A percentile compares a stretch with the other conserved stretches of the same genome.
These are phyloP conservation scores for Crenuchus spilurus DNA, from an alignment of 2,797 vertebrate species.

Conservation along the genomic window DNA sequence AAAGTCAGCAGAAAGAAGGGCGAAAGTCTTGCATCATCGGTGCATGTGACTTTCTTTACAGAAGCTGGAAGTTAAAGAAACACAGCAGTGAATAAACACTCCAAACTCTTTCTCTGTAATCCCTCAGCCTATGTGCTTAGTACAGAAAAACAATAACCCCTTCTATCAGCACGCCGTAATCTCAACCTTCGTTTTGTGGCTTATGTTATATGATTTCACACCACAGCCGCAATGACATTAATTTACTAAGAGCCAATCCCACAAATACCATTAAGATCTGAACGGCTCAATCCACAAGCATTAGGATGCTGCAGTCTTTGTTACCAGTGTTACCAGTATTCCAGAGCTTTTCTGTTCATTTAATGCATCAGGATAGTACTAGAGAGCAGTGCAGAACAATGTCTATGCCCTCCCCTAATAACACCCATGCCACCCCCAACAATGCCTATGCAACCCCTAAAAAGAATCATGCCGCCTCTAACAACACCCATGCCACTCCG, in stretches of 20 bases:
- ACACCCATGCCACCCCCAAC: too few species aligned
- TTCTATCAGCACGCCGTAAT: background rate
- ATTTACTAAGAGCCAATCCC: background rate
- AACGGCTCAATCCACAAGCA: background rate
- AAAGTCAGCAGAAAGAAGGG: background rate
- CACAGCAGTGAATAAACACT: too few species aligned
- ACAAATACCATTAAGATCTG: background rate
- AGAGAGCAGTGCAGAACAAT: too few species aligned
- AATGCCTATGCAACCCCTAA: too few species aligned
- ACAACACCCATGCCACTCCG: too few species aligned
- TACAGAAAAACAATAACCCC: constrained; percentile 1
- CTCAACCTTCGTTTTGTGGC: background rate
- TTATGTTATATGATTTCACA: background rate
- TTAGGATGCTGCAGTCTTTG: background rate
- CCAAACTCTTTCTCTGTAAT: background rate
- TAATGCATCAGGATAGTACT: too few species aligned
- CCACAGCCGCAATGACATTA: background rate
- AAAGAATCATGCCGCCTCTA: too few species aligned
- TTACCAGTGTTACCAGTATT: too few species aligned
- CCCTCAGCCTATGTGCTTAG: background rate
- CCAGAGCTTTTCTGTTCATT: too few species aligned
- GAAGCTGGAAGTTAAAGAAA: background rate
- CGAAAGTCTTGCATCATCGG: background rate
- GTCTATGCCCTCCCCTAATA: too few species aligned
- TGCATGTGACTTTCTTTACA: background rate